Percentiles rank a stretch among this genome's conserved stretches.
Evolutionary conservation across 2,797 vertebrate genomes (phyloP).

Genomic region (Calcarius lapponicus): DNA sequence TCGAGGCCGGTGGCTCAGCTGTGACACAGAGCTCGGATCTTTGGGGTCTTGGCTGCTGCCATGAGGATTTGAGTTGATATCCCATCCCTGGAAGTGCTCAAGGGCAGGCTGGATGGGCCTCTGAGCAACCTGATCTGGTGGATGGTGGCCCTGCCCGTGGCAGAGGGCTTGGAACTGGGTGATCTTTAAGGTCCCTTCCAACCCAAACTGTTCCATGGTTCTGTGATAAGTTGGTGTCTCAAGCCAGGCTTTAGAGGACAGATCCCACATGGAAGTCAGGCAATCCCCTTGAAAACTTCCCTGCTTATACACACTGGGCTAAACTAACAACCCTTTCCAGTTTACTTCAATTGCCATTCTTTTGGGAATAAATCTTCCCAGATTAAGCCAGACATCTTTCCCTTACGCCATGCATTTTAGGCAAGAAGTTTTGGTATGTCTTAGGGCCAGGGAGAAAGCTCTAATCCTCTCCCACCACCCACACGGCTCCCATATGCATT

Average conservation of each 20-base stretch:
- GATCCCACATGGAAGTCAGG: background rate
- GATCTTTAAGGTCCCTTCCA: background rate
- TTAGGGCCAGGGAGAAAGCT: constrained; percentile 31
- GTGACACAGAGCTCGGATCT: background rate
- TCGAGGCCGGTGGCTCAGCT: background rate
- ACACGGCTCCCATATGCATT: constrained; percentile 64
- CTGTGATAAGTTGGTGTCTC: background rate
- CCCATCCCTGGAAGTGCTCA: background rate
- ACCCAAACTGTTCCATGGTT: background rate
- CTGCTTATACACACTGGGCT: background rate
- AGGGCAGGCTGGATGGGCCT: background rate
- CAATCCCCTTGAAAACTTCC: background rate
- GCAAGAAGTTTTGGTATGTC: constrained; percentile 37
- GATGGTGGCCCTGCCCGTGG: background rate
- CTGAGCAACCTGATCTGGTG: background rate
- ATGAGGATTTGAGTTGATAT: background rate
- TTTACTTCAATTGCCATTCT: background rate
- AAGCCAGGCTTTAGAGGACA: background rate
- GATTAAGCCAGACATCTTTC: background rate
- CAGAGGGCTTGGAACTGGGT: background rate
- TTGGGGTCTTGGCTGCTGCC: background rate
- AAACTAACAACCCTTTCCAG: background rate
- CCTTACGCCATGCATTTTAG: background rate
- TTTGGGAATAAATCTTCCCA: constrained; percentile 29
- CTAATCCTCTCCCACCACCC: constrained; percentile 59